phyloP scores from a whole-genome alignment of 2,797 vertebrate genomes.

The Myotis daubentonii region DNA sequence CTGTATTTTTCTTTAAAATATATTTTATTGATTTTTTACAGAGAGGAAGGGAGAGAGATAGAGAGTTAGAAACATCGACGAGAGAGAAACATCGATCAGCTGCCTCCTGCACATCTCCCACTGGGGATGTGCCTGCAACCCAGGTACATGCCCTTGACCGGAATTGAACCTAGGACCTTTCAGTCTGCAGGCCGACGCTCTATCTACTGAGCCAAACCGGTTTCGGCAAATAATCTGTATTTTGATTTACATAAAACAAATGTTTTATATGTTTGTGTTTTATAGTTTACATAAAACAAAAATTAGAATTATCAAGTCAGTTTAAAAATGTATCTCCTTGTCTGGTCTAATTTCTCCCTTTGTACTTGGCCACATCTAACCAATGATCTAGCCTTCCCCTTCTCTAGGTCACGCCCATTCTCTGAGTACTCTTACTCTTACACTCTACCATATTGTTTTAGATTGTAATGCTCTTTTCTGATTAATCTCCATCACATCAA shows the following conservation, averaged over 20 bases:
- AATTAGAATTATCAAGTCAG: neutral
- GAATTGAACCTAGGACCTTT: too few species aligned
- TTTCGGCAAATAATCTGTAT: constrained; percentile 9
- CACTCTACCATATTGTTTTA: neutral
- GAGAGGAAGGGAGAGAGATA: too few species aligned
- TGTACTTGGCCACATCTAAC: neutral
- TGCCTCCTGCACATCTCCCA: too few species aligned
- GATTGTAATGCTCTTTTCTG: neutral
- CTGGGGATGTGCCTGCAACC: too few species aligned
- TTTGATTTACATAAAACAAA: neutral
- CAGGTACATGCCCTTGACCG: too few species aligned
- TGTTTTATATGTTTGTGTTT: neutral
- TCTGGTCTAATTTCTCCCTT: neutral
- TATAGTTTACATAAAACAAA: neutral
- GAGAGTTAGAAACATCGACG: too few species aligned
- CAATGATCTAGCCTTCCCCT: neutral
- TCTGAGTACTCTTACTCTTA: neutral
- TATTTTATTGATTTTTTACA: too few species aligned
- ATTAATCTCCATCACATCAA: neutral
- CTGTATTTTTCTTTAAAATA: too few species aligned
- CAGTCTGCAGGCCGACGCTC: too few species aligned
- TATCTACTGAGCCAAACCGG: too few species aligned
- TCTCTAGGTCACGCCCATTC: neutral
- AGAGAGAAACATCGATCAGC: too few species aligned
- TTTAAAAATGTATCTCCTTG: neutral